Conservation (phyloP, 1,140 invertebrate species). For the Macrobrachium nipponense region DNA sequence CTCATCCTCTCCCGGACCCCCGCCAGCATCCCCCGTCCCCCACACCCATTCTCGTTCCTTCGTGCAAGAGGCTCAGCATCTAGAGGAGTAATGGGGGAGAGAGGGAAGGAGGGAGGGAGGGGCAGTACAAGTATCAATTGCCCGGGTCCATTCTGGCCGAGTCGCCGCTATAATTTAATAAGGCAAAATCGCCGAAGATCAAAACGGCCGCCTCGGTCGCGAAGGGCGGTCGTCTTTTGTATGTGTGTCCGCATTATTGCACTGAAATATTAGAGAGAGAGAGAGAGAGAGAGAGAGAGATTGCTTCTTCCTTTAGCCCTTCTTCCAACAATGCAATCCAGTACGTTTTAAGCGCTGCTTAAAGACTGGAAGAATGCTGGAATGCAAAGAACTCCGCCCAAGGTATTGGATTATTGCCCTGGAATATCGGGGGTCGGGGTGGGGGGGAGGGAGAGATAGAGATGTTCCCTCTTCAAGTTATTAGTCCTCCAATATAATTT, state of each 20-base stretch:
- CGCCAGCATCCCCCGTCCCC: not conserved
- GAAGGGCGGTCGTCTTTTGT: conserved; percentile 37
- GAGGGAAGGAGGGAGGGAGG: not conserved
- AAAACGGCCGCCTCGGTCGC: conserved; percentile 38
- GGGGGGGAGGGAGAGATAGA: too few relatives aligned
- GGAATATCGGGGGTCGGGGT: not conserved
- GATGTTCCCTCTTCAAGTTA: too few relatives aligned
- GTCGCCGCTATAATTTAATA: conserved; percentile 54
- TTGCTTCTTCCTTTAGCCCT: not conserved
- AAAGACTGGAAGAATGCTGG: too few relatives aligned
- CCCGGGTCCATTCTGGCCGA: conserved; percentile 26
- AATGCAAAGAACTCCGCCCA: too few relatives aligned
- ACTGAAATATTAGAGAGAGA: conserved; percentile 22
- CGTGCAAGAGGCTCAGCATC: not conserved
- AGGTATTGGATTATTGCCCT: not conserved
- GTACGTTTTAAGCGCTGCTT: too few relatives aligned
- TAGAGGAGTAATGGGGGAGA: not conserved
- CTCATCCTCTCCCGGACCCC: too few relatives aligned
- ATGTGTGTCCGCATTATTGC: conserved; percentile 39
- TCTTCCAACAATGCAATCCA: too few relatives aligned
- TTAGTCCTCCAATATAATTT: too few relatives aligned
- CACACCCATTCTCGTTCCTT: not conserved
- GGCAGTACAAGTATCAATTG: conserved; percentile 24
- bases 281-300: not conserved
- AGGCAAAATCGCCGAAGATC: conserved; percentile 40